Base-by-base conservation (phyloP, 2,797 vertebrate species). In the Molossus molossus region DNA sequence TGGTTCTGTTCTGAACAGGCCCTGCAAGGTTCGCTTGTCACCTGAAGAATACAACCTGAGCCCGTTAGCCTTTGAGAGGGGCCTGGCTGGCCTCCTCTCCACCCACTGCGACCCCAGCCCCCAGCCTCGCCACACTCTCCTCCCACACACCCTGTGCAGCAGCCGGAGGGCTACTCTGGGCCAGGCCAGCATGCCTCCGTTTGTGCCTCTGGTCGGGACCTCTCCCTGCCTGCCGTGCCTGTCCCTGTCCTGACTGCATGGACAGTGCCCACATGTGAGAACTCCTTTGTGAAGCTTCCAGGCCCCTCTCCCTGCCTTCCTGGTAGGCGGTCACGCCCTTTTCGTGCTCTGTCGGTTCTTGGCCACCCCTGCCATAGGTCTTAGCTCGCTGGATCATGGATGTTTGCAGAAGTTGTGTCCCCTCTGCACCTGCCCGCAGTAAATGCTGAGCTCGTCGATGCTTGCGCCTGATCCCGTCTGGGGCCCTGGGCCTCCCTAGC, bases 101-200 rank as follows among this genome's bases (percentile, higher is more conserved):
- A 40, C 10, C 29, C 65, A 33, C 69, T 3, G 77, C 62, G 23
- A 0, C 27, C 57, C 25, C 5, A 13, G 29, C 6, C 6, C 10
- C 58, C 65, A 14, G 1, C 1, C 62, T 45, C 9, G 1, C 9
- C 33, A 67, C 3, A 2, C 27, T 67, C 20, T 25, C 20, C 27
- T 20, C 67, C 62, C 65, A n/a, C n/a, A n/a, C 1, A 6, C 60
- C n/a, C 33, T 60, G 9, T 10, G 37, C 10, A 6, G 9, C 25
- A 69, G 12, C 82, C 6, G 4, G 4, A 15, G 1, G 29, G 27
- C 25, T 5, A 0, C 53, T 69, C 25, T 1, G 48, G 65, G 67
- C 70, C 67, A 70, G n/a, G 50, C 11, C 48, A 2, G 0, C 17
- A 10, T 11, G 27, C n/a, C 76, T 23, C 57, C 0, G 0, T n/a